Conservation (phyloP, 2,113 vertebrate genomes). For the Lynx canadensis region DNA sequence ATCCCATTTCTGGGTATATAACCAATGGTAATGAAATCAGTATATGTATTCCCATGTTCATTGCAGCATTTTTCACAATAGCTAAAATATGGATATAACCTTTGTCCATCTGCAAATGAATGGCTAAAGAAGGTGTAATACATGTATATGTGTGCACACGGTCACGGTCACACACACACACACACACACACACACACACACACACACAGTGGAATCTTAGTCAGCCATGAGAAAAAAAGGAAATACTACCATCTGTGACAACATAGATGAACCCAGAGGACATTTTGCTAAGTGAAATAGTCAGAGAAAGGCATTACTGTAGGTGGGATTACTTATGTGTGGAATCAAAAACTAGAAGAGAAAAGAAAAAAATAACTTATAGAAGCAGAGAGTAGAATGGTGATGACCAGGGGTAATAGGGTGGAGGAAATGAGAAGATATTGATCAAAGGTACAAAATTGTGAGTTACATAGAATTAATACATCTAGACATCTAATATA, state of each 20-base stretch:
- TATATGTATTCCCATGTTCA: neutral
- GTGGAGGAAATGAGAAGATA: neutral
- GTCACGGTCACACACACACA: no score
- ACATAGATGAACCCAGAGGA: neutral
- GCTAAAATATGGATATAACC: neutral
- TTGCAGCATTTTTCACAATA: neutral
- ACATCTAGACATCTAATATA: neutral
- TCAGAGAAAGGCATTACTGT: neutral
- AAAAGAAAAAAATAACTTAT: neutral
- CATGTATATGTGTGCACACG: no score
- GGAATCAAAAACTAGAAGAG: neutral
- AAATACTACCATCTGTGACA: neutral
- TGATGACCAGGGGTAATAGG: neutral
- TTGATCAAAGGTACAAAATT: neutral
- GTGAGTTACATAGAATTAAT: neutral
- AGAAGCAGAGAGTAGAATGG: neutral
- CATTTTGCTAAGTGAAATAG: neutral
- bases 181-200: accelerated
- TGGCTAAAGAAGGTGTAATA: neutral
- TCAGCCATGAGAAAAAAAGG: neutral
- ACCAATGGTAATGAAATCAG: neutral
- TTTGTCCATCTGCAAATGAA: neutral
- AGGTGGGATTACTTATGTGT: neutral
- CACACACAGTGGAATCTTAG: neutral
- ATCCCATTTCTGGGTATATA: neutral